phyloP scores from a whole-genome alignment of 2,113 vertebrate species.

The Nesogale talazaci region DNA sequence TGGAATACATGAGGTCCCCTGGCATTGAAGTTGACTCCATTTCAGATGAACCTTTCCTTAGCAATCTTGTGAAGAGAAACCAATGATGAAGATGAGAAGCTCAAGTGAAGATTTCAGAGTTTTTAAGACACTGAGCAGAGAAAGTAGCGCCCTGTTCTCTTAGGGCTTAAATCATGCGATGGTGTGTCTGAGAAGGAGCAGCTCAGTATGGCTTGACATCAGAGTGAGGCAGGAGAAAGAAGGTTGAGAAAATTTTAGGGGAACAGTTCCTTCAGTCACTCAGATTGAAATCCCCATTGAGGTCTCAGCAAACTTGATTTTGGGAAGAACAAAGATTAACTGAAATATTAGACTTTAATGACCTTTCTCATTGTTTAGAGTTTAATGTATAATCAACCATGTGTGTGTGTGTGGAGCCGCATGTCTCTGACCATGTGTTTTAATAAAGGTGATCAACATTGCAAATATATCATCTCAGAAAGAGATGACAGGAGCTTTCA shows the following conservation, averaged over 20 bases:
- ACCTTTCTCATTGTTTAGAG: background rate
- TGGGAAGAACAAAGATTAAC: background rate
- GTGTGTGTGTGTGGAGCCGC: background rate
- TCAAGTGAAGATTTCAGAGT: background rate
- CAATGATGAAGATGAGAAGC: background rate
- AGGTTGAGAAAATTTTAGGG: background rate
- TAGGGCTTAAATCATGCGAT: background rate
- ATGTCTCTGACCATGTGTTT: background rate
- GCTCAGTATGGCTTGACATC: no score
- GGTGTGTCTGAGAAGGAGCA: rapidly evolving
- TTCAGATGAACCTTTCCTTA: background rate
- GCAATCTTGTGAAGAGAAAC: background rate
- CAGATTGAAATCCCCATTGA: background rate
- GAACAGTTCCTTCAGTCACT: background rate
- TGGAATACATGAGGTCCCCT: background rate
- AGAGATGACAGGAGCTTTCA: background rate
- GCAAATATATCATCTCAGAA: background rate
- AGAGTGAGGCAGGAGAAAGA: background rate
- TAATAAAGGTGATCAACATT: background rate
- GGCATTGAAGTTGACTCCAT: background rate
- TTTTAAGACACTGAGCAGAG: background rate
- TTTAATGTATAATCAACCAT: background rate
- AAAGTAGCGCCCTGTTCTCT: background rate
- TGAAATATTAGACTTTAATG: background rate
- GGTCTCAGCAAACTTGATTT: background rate